Evolutionary conservation across 2,113 vertebrate genomes (phyloP), one percentile per base, ranked within the genome.

Genomic region (Hiodon alosoides): DNA sequence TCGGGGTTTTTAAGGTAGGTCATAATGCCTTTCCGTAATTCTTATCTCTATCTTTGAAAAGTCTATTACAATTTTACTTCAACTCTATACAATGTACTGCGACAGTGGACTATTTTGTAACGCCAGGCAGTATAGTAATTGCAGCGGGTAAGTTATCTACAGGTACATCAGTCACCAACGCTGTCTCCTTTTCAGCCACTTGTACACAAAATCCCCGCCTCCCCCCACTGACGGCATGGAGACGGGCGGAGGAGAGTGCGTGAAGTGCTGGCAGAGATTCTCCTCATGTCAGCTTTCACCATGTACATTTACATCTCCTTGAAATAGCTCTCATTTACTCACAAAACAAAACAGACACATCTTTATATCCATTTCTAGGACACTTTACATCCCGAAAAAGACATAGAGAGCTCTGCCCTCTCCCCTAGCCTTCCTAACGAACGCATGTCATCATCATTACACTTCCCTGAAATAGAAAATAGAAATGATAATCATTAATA

Each of bases 291-390:
- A 81, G 72, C 47, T 65, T 77, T 85, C 82, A 81, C 81, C 84
- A 80, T 74, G 79, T 81, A 81, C 80, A 77, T 85, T 81, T 85
- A 79, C 84, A 86, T 81, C 72, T 66, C 62, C n/a, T 78, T 31
- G 82, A 89, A 89, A 87, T 85, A 89, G 82, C 82, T 80, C 81
- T 81, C 84, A 87, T 88, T 89, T 87, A 88, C 85, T 88, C 84
- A 77, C 79, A 85, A 87, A 84, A 86, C 87, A 84, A 31, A 31
- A 79, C 81, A 60, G 75, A 79, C 79, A 57, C 76, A 78, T 81
- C 78, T 85, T 83, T 76, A 83, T 82, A 81, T 83, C 84, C 77
- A 79, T 81, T 87, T 88, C 84, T 80, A 85, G 82, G 82, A 88
- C 84, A 86, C 80, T 82, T 86, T 78, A 82, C 82, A 80, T 79